Conservation (phyloP, 2,113 vertebrate genomes). For the Peromyscus maniculatus region DNA sequence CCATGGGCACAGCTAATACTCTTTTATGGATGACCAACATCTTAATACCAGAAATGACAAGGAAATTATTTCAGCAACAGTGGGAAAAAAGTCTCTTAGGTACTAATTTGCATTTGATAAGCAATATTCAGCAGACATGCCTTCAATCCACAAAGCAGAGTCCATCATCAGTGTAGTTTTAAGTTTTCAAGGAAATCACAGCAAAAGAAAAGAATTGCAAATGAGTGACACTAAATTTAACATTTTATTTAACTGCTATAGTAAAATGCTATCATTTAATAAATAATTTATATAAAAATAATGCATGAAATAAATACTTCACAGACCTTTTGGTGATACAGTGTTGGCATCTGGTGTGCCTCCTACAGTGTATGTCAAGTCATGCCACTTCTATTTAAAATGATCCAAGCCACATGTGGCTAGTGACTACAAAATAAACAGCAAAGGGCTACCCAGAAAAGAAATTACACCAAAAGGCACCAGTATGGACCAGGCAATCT, state of each 20-base stretch:
- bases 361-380: not conserved
- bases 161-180: not conserved
- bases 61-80: not conserved
- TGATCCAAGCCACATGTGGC: not conserved
- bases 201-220: constrained; percentile 27
- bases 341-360: not conserved
- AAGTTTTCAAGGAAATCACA: constrained; percentile 19
- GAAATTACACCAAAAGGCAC: constrained; percentile 38
- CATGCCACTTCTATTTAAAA: not conserved
- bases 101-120: not conserved
- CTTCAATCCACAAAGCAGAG: not conserved
- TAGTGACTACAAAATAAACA: not conserved
- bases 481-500: not conserved
- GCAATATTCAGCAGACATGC: constrained; percentile 19
- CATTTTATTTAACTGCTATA: not conserved
- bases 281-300: constrained; percentile 26
- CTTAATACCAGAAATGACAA: constrained; percentile 10
- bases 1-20: not conserved
- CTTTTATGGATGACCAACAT: constrained; percentile 51
- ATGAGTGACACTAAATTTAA: not conserved
- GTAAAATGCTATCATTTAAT: constrained; percentile 41
- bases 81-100: not conserved
- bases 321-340: not conserved
- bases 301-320: constrained; percentile 49
- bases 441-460: not conserved